phyloP scores from a whole-genome alignment of 2,888 invertebrate genomes.

The Nasonia oneida region DNA sequence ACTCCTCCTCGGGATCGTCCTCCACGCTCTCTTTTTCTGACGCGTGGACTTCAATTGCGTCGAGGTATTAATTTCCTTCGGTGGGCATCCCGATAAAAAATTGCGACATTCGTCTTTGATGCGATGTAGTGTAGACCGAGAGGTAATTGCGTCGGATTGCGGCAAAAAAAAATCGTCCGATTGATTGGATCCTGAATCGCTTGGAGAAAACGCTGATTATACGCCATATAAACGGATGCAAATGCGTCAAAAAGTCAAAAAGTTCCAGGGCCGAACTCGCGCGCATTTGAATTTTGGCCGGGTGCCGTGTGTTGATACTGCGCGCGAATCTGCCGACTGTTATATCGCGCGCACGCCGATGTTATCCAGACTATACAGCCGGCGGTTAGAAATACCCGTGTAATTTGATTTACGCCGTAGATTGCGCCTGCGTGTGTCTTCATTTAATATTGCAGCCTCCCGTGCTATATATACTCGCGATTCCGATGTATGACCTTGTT shows the following conservation, averaged over 20 bases:
- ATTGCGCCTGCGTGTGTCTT: background rate
- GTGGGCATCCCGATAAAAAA: slow-evolving; percentile 43
- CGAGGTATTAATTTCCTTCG: slow-evolving; percentile 57
- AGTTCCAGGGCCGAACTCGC: too few relatives aligned
- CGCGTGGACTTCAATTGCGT: slow-evolving; percentile 34
- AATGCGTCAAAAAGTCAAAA: background rate
- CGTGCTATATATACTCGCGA: background rate
- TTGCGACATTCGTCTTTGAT: slow-evolving; percentile 28
- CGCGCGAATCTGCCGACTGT: background rate
- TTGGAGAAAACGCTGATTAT: background rate
- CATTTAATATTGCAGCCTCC: background rate
- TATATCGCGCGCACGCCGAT: background rate
- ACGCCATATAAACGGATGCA: background rate
- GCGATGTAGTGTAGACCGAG: background rate
- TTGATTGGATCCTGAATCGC: slow-evolving; percentile 1
- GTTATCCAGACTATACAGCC: slow-evolving; percentile 13
- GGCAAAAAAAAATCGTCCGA: background rate
- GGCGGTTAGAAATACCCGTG: background rate
- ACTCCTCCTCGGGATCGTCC: background rate
- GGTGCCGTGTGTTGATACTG: background rate
- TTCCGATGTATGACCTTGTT: too few relatives aligned
- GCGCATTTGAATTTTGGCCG: slow-evolving; percentile 21
- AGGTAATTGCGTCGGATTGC: background rate
- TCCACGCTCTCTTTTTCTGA: background rate
- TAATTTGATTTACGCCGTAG: background rate